These are phyloP conservation scores for Chionis minor DNA, from an alignment of 2,113 vertebrate species.

Conservation along the genomic window DNA sequence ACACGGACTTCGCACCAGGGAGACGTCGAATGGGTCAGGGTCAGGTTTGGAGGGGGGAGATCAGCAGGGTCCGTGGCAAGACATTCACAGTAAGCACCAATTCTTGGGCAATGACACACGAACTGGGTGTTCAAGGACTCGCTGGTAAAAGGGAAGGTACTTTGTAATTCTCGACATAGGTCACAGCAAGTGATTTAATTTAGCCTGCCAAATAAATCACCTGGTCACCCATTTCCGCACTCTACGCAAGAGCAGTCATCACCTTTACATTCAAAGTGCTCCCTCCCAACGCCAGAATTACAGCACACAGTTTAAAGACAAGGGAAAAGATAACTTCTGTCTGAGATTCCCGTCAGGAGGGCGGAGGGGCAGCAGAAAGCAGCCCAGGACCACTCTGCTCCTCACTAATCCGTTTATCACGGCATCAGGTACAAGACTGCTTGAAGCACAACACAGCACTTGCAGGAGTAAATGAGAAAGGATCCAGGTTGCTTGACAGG, in stretches of 20 bases:
- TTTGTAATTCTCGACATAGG: background rate
- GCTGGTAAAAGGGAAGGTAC: background rate
- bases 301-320: background rate
- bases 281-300: background rate
- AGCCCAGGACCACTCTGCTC: background rate
- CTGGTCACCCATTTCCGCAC: background rate
- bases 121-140: background rate
- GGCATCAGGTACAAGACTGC: background rate
- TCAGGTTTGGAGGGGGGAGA: background rate
- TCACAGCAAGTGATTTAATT: background rate
- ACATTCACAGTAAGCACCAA: background rate
- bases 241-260: background rate
- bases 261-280: background rate
- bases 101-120: background rate
- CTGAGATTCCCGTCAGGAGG: background rate
- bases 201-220: background rate
- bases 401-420: background rate
- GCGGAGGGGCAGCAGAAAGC: background rate
- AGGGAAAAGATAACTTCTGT: background rate
- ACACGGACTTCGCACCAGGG: background rate
- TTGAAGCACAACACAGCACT: background rate
- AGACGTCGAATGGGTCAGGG: fast-evolving
- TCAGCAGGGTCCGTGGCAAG: fast-evolving
- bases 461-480: background rate
- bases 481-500: background rate